Percentiles rank a stretch among this genome's conserved stretches.
phyloP scores from a whole-genome alignment of 2,888 invertebrate species.

The Heliconius charithonia region DNA sequence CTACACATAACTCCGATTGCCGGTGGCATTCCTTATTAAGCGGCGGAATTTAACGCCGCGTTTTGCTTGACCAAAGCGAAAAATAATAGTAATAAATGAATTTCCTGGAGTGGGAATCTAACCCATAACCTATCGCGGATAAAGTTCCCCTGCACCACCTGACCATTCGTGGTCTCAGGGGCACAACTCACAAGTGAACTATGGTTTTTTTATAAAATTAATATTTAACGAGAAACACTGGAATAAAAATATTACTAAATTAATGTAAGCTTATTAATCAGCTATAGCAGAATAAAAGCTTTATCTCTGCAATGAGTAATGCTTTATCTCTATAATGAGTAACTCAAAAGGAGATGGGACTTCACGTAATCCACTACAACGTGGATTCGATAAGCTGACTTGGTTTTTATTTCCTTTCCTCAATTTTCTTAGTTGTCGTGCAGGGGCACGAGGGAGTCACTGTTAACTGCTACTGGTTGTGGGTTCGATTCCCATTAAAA shows the following conservation, averaged over 20 bases:
- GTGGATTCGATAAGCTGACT: conserved; percentile 6
- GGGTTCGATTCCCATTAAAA: no score
- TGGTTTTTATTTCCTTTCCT: conserved; percentile 21
- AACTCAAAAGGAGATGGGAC: conserved; percentile 30
- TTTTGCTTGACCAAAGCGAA: no score
- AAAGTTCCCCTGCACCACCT: no score
- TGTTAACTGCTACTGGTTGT: no score
- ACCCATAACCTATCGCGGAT: no score
- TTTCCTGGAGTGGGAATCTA: no score
- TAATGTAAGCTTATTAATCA: conserved; percentile 28
- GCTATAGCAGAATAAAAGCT: conserved; percentile 18
- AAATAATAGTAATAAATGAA: no score
- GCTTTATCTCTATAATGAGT: conserved; percentile 31
- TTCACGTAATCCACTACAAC: conserved; percentile 11
- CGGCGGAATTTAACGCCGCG: no score
- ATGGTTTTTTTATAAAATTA: not conserved
- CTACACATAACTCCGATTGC: no score
- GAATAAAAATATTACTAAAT: not conserved
- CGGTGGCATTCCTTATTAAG: no score
- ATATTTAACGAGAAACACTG: not conserved
- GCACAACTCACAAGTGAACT: not conserved
- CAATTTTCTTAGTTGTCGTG: not conserved
- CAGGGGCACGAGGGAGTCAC: no score
- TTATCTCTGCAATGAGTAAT: conserved; percentile 19
- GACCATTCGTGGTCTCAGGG: no score